A percentile compares a stretch with the other conserved stretches of the same genome.
phyloP scores from a whole-genome alignment of 2,888 invertebrate genomes.

The Mythimna ferrago region DNA sequence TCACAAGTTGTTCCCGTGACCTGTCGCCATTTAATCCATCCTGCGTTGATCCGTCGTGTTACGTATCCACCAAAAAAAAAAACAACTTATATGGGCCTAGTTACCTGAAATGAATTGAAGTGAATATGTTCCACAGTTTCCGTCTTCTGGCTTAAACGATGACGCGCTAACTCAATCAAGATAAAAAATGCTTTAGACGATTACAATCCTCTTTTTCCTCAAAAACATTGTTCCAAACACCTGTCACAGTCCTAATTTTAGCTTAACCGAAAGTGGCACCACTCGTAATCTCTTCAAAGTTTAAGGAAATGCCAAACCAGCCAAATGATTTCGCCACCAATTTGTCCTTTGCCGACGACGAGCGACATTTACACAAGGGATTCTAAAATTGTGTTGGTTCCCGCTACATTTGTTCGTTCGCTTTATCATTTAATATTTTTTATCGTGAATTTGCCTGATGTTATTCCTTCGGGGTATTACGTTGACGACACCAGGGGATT shows the following conservation, averaged over 20 bases:
- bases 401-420: constrained; percentile 29
- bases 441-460: constrained; percentile 28
- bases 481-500: background rate
- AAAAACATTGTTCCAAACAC: background rate
- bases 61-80: no score
- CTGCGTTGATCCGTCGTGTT: no score
- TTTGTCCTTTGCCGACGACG: constrained; percentile 20
- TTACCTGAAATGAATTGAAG: no score
- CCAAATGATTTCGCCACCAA: constrained; percentile 19
- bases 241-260: background rate
- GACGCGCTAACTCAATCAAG: no score
- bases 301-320: constrained; percentile 8
- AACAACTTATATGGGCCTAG: no score
- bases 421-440: constrained; percentile 45
- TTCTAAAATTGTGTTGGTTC: constrained; percentile 31
- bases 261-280: background rate
- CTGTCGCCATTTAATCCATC: no score
- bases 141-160: no score
- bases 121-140: no score
- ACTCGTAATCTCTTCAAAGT: background rate
- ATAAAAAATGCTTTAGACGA: no score
- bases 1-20: no score
- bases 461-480: constrained; percentile 25
- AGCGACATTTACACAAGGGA: constrained; percentile 35
- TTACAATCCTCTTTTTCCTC: no score